A percentile compares a stretch with the other conserved stretches of the same genome.
Conservation (phyloP, 2,113 vertebrate species). For the Cephalophus harveyi region DNA sequence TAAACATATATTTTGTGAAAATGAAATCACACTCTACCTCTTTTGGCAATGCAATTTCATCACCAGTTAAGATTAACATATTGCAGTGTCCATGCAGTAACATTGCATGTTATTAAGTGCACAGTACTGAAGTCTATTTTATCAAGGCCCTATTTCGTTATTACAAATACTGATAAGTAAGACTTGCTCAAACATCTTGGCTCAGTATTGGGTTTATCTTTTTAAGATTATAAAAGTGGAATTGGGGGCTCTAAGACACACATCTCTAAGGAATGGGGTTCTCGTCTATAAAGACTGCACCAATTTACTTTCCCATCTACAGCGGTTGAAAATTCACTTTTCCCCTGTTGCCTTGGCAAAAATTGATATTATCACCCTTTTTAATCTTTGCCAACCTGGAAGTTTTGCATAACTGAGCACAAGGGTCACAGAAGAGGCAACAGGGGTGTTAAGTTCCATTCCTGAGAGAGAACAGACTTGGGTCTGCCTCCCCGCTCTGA, state of each 20-base stretch:
- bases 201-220: not conserved
- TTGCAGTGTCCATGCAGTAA: not conserved
- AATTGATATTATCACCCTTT: not conserved
- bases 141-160: not conserved
- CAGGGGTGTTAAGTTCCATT: not conserved
- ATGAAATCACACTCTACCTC: not conserved
- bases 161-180: not conserved
- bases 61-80: not conserved
- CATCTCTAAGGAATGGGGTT: not conserved
- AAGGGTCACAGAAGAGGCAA: not conserved
- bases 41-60: not conserved
- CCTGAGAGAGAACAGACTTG: not conserved
- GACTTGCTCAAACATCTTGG: not conserved
- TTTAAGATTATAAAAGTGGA: not conserved
- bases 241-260: not conserved
- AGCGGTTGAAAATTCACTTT: not conserved
- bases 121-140: not conserved
- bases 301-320: not conserved
- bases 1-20: not conserved
- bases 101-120: not conserved
- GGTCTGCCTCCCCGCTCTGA: not conserved
- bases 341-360: not conserved
- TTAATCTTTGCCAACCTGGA: not conserved
- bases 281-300: not conserved
- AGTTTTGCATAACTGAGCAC: not conserved